Evolutionary conservation across 2,113 vertebrate genomes (phyloP), one percentile per base, ranked within the genome.

Genomic region (Phrynosoma blainvillii): DNA sequence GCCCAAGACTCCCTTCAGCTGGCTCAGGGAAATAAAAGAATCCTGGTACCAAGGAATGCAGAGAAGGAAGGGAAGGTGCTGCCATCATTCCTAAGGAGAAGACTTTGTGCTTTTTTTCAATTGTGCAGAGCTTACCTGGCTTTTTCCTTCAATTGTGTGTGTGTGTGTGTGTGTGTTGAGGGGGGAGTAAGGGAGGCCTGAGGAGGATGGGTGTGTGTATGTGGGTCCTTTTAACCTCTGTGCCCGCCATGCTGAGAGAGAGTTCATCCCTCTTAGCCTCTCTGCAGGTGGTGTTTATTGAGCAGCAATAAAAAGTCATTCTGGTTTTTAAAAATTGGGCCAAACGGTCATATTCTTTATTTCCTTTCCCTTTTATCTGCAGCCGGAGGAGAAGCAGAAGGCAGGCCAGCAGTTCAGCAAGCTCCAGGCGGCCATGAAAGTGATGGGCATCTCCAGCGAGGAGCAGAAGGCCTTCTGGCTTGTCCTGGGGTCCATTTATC

Each of bases 391-490:
- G 90, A 99, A 99, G 90, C 99, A 99, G 97, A 98, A 98, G 93
- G 98, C 98, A 0, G 94, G 95, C 0, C 98, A 99, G 93, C 98
- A 99, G 95, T 99, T 99, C 94, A 98, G 96, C 83, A 99, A 99
- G 94, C 97, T 99, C 6, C 98, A 99, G 96, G 96, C 98, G 0
- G 98, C 99, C 92, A 98, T 99, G 99, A 99, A 99, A 93, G 98
- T 98, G 81, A 96, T 99, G 93, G 98, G 98, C 78, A 97, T 99
- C 93, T 97, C 98, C 2, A 18, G 93, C 0, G 98, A 99, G 0
- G 99, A 99, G 89, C 99, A 99, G 95, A 99, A 98, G 90, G 98
- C 97, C 89, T 96, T 96, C 90, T 98, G 97, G 97, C 95, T 97
- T 14, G 82, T 99, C 88, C 95, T 99, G 81, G 98, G 98, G 10